Base-by-base conservation (phyloP, 2,888 invertebrate genomes). In the Timandra comae region DNA sequence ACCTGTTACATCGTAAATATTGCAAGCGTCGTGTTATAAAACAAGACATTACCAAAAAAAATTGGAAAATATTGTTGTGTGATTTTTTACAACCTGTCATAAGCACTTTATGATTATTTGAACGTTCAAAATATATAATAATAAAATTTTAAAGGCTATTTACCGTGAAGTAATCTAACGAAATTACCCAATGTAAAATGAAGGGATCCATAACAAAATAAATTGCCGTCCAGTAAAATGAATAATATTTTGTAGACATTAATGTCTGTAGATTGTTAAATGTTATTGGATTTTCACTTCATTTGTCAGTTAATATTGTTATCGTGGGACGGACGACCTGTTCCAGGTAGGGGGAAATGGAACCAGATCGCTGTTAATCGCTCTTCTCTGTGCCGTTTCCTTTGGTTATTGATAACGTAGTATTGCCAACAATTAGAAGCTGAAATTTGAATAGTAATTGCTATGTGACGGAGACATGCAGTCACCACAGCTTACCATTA, bases 71-170 rank as follows among this genome's bases (percentile, higher is more conserved):
- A 66, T 66, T 73, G 69, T 72, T 61, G 63, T 63, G 52, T 64
- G 62, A 58, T 63, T 69, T 70, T 76, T 79, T 79, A 82, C 70
- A 62, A 74, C 67, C 74, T 64, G 68, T 64, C 71, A 68, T 81
- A 76, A 81, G 71, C 70, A 63, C 53, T 77, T 79, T 77, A 81
- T 75, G 75, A 75, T 79, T 76, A 78, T 79, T 81, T 75, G 74
- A 70, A 63, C 73, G 77, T 64, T 67, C 57, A 58, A 66, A 74
- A 70, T 62, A 63, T 63, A 60, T 67, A 66, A 71, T 75, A 76
- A 69, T 76, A 77, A 80, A 72, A 71, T 63, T 77, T 73, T 71
- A 73, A 77, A 63, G 71, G 56, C 67, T 56, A 66, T 72, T 75
- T 61, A 52, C 59, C 60, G 65, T 49, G 56, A 58, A 64, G 65